Evolutionary conservation across 1,140 invertebrate genomes (phyloP).

Genomic region (Drosophila obscura): DNA sequence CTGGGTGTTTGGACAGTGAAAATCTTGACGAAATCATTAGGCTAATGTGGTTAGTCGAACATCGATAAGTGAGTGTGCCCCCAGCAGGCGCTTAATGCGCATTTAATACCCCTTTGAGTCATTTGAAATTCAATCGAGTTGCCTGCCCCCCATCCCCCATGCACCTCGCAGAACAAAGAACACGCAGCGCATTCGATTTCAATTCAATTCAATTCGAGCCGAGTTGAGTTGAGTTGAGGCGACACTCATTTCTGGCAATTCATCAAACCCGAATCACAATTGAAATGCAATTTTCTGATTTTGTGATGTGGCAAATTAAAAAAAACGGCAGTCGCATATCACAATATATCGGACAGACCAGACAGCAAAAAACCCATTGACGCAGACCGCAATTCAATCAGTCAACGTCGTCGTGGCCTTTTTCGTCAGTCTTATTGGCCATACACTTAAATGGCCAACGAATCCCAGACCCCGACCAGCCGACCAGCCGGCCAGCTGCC

Average conservation of each 20-base stretch:
- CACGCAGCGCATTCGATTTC: conserved; percentile 9
- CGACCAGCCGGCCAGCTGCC: not conserved
- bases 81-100: conserved; percentile 59
- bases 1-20: conserved; percentile 15
- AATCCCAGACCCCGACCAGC: conserved; percentile 1
- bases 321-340: conserved; percentile 23
- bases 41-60: conserved; percentile 72
- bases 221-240: not conserved
- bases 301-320: conserved; percentile 62
- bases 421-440: conserved; percentile 52
- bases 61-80: conserved; percentile 72
- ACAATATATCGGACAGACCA: too few species aligned
- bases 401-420: conserved; percentile 48
- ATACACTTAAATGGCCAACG: conserved; percentile 40
- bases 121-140: conserved; percentile 63
- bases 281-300: conserved; percentile 63
- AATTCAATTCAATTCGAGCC: conserved; percentile 24
- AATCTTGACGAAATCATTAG: conserved; percentile 75
- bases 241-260: conserved; percentile 44
- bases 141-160: not conserved
- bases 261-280: conserved; percentile 68
- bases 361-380: conserved; percentile 18
- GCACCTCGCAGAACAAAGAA: not conserved
- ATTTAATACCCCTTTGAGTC: conserved; percentile 66
- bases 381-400: conserved; percentile 64